Evolutionary conservation across 2,113 vertebrate genomes (phyloP).

Genomic region (Lepus americanus): DNA sequence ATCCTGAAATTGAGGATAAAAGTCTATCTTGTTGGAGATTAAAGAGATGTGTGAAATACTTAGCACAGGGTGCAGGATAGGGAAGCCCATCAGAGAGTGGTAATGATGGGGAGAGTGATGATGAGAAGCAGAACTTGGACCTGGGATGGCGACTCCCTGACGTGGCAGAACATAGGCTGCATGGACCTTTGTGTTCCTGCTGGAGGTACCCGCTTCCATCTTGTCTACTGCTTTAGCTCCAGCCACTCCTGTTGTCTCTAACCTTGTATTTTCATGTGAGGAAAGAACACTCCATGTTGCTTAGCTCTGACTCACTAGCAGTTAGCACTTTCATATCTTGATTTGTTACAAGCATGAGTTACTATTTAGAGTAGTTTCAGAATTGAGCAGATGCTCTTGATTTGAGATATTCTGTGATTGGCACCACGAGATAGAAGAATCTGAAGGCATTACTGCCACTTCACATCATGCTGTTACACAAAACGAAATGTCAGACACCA

Average conservation of each 20-base stretch:
- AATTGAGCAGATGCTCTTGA: constrained; percentile 51
- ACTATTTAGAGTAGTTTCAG: constrained; percentile 52
- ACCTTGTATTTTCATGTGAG: neutral
- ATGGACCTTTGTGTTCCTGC: neutral
- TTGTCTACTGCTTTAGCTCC: neutral
- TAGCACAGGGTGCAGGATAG: neutral
- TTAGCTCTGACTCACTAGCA: constrained; percentile 46
- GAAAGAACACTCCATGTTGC: neutral
- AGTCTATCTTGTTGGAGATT: neutral
- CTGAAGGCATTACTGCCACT: neutral
- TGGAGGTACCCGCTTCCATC: neutral
- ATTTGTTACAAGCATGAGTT: constrained; percentile 3
- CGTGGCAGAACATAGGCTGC: neutral
- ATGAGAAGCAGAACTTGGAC: neutral
- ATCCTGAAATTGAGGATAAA: constrained; percentile 40
- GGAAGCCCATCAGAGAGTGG: neutral
- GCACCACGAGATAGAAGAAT: neutral
- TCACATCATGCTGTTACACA: constrained; percentile 23
- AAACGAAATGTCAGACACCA: neutral
- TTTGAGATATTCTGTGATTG: neutral
- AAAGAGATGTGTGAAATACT: neutral
- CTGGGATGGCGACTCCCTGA: too few species aligned
- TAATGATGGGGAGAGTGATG: neutral
- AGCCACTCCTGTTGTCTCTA: neutral
- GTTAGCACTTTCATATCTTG: neutral